phyloP scores from a whole-genome alignment of 2,888 invertebrate genomes.

The Prosopocoilus inquinatus region DNA sequence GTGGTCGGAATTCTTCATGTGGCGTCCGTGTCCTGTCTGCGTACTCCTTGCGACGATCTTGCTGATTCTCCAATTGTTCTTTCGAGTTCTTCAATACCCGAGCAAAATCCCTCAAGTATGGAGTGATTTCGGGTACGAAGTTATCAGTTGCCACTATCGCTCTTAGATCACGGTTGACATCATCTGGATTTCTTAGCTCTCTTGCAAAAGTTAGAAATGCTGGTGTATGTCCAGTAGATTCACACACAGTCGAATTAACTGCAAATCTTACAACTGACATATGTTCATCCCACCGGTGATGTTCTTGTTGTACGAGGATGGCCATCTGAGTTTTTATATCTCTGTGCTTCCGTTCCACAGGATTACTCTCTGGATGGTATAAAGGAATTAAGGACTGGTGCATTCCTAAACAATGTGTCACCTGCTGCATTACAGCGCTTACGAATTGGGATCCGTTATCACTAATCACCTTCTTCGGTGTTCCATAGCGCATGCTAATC shows the following conservation, averaged over 20 bases:
- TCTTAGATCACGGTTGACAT: conserved; percentile 33
- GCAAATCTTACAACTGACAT: conserved; percentile 42
- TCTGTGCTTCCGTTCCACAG: conserved; percentile 38
- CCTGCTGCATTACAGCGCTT: conserved; percentile 38
- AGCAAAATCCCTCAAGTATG: background rate
- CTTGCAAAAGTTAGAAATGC: conserved; percentile 41
- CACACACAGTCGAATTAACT: conserved; percentile 39
- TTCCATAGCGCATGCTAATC: conserved; percentile 29
- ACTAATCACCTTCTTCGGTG: conserved; percentile 36
- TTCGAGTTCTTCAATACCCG: background rate
- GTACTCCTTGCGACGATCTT: conserved; percentile 7
- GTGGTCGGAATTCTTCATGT: too few relatives aligned
- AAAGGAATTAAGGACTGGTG: conserved; percentile 31
- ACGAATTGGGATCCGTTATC: conserved; percentile 44
- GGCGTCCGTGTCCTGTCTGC: background rate
- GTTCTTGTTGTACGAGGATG: conserved; percentile 34
- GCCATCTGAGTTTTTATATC: conserved; percentile 38
- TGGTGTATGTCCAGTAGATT: conserved; percentile 36
- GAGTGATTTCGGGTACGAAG: conserved; percentile 31
- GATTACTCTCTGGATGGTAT: conserved; percentile 36
- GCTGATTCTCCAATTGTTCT: conserved; percentile 2
- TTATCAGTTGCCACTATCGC: conserved; percentile 34
- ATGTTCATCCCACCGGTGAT: conserved; percentile 34
- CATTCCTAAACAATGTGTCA: conserved; percentile 32
- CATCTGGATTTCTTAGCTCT: conserved; percentile 40